Base-by-base conservation (phyloP, 2,113 vertebrate species). In the Phrynosoma platyrhinos region DNA sequence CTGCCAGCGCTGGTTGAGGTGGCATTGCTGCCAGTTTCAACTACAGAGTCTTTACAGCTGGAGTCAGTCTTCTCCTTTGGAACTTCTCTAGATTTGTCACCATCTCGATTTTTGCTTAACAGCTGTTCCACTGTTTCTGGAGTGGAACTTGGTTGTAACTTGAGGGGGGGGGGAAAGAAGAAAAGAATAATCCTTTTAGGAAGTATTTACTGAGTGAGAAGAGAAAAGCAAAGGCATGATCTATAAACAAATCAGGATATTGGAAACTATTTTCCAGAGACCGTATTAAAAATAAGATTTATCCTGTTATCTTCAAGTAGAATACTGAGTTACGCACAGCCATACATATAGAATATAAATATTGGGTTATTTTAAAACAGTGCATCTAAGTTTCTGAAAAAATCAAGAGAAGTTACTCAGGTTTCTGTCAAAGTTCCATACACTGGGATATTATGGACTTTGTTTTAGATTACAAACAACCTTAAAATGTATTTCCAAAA, bases 71-170 rank as follows among this genome's bases (percentile, higher is more conserved):
- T 99, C 87, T 99, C 98, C 95, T 98, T 96, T 64, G 97, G 93
- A 85, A 96, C 96, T 91, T 99, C 98, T 96, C 98, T 98, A 36
- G 98, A 95, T 93, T 99, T 99, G 91, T 99, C 98, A 85, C 96
- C 94, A 86, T 99, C 98, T 97, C 98, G 96, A 93, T 95, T 96
- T 97, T 99, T 99, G 93, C 95, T 97, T 91, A 98, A 96, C 95
- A 98, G 97, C 93, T 98, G 97, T 95, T 99, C 98, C 95, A 98
- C 97, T 90, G 97, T 95, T 87, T 99, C 98, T 92, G 97, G 95
- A 92, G 98, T 97, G 88, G 98, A 97, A 96, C 98, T 98, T 25
- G 98, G 96, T 96, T 99, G 99, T 97, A 99, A 98, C 98, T 99
- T 96, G 8, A 2, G 58, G 1, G 9, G 1, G 9, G 12, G 7